Evolutionary conservation across 2,888 invertebrate genomes (phyloP).

Genomic region (Molanna angustata): DNA sequence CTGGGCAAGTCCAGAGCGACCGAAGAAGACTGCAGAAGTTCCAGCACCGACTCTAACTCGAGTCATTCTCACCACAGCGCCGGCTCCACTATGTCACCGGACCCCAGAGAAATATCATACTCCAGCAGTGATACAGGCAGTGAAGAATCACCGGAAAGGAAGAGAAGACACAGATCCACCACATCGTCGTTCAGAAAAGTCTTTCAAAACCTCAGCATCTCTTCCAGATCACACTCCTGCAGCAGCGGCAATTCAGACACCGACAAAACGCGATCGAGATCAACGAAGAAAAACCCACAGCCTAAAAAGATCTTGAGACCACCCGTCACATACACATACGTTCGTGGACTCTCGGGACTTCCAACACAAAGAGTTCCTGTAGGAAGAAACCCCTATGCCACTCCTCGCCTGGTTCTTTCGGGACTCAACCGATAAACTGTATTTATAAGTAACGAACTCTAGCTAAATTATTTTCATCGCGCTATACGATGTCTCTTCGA

Average conservation of each 20-base stretch:
- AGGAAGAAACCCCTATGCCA: conserved; percentile 44
- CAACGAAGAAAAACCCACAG: conserved; percentile 58
- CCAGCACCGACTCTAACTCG: conserved; percentile 51
- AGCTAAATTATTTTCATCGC: too few species aligned
- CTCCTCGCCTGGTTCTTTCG: conserved; percentile 36
- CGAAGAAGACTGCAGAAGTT: conserved; percentile 48
- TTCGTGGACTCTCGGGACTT: conserved; percentile 75
- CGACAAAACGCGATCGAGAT: conserved; percentile 35
- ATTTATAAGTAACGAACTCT: too few species aligned
- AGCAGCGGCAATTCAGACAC: conserved; percentile 52
- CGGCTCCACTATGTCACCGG: conserved; percentile 36
- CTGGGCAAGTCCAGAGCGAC: conserved; percentile 53
- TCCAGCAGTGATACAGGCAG: conserved; percentile 64
- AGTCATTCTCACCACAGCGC: conserved; percentile 45
- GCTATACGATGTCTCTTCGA: too few species aligned
- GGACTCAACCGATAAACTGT: conserved; percentile 32
- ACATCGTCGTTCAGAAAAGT: conserved; percentile 68
- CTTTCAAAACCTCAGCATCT: conserved; percentile 65
- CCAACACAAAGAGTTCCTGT: conserved; percentile 76
- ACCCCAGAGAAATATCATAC: conserved; percentile 39
- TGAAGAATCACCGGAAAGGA: conserved; percentile 58
- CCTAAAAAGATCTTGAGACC: conserved; percentile 75
- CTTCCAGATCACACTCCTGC: conserved; percentile 63
- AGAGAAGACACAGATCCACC: conserved; percentile 50
- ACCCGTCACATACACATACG: conserved; percentile 77